phyloP scores from a whole-genome alignment of 2,113 vertebrate genomes.

The Damaliscus lunatus region DNA sequence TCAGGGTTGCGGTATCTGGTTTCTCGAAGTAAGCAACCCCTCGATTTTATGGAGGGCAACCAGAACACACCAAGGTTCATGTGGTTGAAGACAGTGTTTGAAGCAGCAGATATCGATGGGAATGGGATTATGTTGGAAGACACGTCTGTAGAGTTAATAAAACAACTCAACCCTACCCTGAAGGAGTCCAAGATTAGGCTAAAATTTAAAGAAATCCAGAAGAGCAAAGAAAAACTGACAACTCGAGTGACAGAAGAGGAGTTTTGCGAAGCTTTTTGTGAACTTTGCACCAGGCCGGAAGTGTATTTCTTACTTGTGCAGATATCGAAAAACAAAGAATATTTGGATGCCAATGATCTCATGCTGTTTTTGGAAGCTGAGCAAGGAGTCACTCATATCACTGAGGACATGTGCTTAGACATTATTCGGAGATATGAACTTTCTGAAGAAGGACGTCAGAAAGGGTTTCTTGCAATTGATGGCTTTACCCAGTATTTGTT shows the following conservation, averaged over 20 bases:
- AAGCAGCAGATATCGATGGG: conserved; percentile 90
- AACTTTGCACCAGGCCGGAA: conserved; percentile 96
- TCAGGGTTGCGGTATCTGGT: conserved; percentile 94
- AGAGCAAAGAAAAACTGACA: conserved; percentile 96
- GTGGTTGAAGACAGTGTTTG: conserved; percentile 91
- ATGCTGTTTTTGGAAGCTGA: conserved; percentile 96
- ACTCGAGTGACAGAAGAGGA: conserved; percentile 95
- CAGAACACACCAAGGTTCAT: conserved; percentile 88
- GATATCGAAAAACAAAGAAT: conserved; percentile 97
- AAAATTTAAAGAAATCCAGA: conserved; percentile 97
- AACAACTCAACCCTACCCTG: conserved; percentile 92
- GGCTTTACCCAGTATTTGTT: conserved; percentile 95
- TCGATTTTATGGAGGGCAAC: conserved; percentile 86
- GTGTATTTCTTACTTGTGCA: conserved; percentile 98
- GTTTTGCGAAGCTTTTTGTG: conserved; percentile 95
- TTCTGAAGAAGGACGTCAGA: conserved; percentile 89
- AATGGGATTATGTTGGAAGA: conserved; percentile 95
- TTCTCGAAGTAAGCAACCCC: conserved; percentile 90
- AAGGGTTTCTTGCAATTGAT: conserved; percentile 93
- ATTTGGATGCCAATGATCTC: conserved; percentile 94
- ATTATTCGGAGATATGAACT: conserved; percentile 93
- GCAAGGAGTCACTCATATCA: conserved; percentile 92
- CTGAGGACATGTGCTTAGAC: conserved; percentile 92
- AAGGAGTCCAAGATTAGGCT: conserved; percentile 95
- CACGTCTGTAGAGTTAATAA: conserved; percentile 90